These are phyloP conservation scores for Bombyx mori DNA, from an alignment of 1,140 invertebrate species.

Conservation along the genomic window ASM3026992v2 NC_085125.1:14004001-14004500, in stretches of 20 bases:
- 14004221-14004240: conserved; percentile 59
- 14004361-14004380: conserved; percentile 53
- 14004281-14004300: conserved; percentile 18
- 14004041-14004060: conserved; percentile 56
- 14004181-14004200: conserved; percentile 29
- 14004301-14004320: conserved; percentile 36
- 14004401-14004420: conserved; percentile 52
- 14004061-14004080: conserved; percentile 61
- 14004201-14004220: conserved; percentile 41
- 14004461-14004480: conserved; percentile 21
- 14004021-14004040: conserved; percentile 55
- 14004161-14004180: conserved; percentile 45
- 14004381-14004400: conserved; percentile 36
- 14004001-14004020: conserved; percentile 59
- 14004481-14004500: conserved; percentile 35
- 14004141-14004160: conserved; percentile 39
- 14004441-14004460: conserved; percentile 15
- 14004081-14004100: conserved; percentile 49
- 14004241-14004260: conserved; percentile 54
- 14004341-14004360: conserved; percentile 67
- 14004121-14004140: conserved; percentile 23
- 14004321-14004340: conserved; percentile 66
- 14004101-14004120: conserved; percentile 48
- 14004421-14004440: conserved; percentile 58
- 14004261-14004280: conserved; percentile 49